These are phyloP conservation scores for Thalassarche chlororhynchos DNA, from an alignment of 2,113 vertebrate species.

Conservation along the genomic window DNA sequence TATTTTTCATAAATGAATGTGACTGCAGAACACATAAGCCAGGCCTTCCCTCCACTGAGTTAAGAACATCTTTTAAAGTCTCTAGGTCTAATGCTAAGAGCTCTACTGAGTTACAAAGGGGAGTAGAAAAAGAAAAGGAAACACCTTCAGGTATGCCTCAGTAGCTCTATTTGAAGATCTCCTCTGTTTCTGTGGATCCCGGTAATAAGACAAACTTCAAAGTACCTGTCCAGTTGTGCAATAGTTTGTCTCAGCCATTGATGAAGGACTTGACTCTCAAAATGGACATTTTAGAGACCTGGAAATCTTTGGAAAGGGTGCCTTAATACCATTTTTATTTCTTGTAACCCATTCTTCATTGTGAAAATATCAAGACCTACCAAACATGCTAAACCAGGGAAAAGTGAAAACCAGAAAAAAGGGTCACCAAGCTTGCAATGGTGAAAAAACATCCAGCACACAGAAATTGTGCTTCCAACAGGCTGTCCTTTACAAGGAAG, in stretches of 20 bases:
- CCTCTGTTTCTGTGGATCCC: not conserved
- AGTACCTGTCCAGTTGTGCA: not conserved
- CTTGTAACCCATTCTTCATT: not conserved
- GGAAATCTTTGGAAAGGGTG: not conserved
- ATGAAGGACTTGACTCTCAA: not conserved
- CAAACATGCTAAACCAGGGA: not conserved
- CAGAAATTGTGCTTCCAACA: not conserved
- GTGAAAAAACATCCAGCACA: not conserved
- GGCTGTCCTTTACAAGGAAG: not conserved
- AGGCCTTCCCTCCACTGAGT: not conserved
- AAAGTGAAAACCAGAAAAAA: not conserved
- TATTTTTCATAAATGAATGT: not conserved
- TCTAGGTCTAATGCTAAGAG: not conserved
- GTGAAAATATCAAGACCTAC: not conserved
- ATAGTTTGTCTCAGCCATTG: not conserved
- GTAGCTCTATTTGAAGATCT: not conserved
- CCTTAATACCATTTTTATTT: not conserved
- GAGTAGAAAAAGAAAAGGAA: not conserved
- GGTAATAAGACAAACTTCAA: not conserved
- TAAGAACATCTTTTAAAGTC: not conserved
- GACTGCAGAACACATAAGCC: not conserved
- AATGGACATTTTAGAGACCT: not conserved
- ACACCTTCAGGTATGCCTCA: not conserved
- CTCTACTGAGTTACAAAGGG: not conserved
- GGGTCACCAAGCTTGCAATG: not conserved